phyloP scores from a whole-genome alignment of 2,113 vertebrate species.

The Hyla sarda region DNA sequence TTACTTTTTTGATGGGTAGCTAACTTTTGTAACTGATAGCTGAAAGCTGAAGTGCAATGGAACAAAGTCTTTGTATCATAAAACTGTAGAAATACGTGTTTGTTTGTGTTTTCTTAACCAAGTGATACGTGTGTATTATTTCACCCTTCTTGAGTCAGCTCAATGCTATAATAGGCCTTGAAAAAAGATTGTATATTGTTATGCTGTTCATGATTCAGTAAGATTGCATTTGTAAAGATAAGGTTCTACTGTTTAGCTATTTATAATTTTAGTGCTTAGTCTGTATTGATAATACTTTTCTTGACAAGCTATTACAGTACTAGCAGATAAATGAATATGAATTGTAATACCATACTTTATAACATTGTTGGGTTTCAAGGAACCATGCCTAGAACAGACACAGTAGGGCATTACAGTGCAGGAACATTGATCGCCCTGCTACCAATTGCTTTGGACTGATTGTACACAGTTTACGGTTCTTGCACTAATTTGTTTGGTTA shows the following conservation, averaged over 20 bases:
- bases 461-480: neutral
- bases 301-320: neutral
- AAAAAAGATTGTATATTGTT: neutral
- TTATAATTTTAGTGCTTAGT: slow-evolving; percentile 11
- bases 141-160: neutral
- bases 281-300: neutral
- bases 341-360: neutral
- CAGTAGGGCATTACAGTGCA: no score
- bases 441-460: neutral
- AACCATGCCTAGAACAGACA: neutral
- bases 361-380: no score
- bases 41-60: neutral
- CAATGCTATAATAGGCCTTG: neutral
- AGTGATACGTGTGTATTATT: neutral
- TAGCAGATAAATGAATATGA: neutral
- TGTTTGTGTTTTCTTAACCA: neutral
- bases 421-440: neutral
- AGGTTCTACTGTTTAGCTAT: neutral
- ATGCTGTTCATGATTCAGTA: neutral
- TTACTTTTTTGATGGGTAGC: no score
- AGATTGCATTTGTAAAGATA: slow-evolving; percentile 21
- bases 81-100: neutral
- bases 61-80: neutral
- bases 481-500: neutral
- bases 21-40: no score